Base-by-base conservation (phyloP, 2,888 invertebrate species). In the Trypoxylon attenuatum region DNA sequence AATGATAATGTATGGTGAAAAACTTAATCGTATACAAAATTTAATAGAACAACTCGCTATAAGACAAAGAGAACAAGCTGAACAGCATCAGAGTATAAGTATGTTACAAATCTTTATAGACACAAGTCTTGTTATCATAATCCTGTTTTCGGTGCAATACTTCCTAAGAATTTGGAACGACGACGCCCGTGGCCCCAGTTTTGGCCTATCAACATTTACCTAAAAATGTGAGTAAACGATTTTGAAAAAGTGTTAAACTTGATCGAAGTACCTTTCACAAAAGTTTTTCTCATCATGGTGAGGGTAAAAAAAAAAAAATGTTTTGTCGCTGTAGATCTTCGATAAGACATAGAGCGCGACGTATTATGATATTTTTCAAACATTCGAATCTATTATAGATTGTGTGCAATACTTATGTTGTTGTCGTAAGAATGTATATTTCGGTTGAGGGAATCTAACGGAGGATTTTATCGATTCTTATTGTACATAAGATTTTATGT, bases 21-120 rank as follows among this genome's bases (percentile, higher is more conserved):
- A 85, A 69, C 73, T 87, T 38, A 84, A 84, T 73, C 82, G 82
- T 58, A 81, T 87, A 67, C 86, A 87, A 64, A 81, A 82, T 29
- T 65, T 84, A 47, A 60, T 86, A 42, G 87, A 87, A 55, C 86
- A 86, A 66, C 75, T 85, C 57, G 81, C 81, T 45, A 78, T 79
- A 43, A 82, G 81, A 49, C 87, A 86, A 73, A 79, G 84, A 55
- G 81, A 76, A 23, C 79, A 80, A 55, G 80, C 78, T 57, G 84
- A 83, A 23, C 77, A 81, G n/a, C 76, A 73, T 21, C 78, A 79
- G 33, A 82, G 77, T 62, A 71, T 74, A 41, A 81, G 71, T 54
- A 76, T 85, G 69, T 71, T 78, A 23, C 85, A 82, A 56, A 83
- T 77, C 65, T 73, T 84, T 29, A 61, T 83, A 29, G 87, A 87